Base-by-base conservation (phyloP, 2,113 vertebrate species). In the Condylura cristata region DNA sequence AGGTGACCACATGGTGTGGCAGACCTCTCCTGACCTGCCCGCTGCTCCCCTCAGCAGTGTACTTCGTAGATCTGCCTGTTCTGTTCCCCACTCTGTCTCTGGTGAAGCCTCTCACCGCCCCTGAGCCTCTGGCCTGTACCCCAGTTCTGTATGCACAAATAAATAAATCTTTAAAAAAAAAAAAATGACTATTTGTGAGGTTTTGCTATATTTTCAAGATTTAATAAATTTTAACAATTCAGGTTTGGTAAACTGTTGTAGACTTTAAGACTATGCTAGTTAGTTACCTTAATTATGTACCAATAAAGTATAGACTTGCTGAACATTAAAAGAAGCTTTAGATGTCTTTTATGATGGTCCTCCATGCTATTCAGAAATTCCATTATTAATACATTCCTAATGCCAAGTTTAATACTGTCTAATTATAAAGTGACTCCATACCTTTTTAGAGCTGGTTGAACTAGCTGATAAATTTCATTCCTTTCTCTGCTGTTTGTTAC, bases 181-280 rank as follows among this genome's bases (percentile, higher is more conserved):
- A n/a, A 86, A 51, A 95, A 93, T 80, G 11, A 32, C 39, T 81
- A 0, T 93, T 91, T 28, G 8, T 95, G 8, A 79, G 6, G 1
- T 72, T 84, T 91, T 91, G 24, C 24, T 86, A 0, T 68, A 34
- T 79, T 91, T 87, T 76, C 44, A 85, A 63, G 16, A 65, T 83
- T n/a, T 79, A 71, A 22, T 86, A 91, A 68, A 92, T 76, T 94
- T 63, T 39, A 95, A 22, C 28, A 84, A 48, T 82, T 83, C 12
- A 41, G 32, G 53, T 66, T 48, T 90, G 17, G 34, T 41, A 66
- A 61, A 17, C 68, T 85, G 3, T 56, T 91, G 24, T 82, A 53
- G 53, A 66, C 39, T 93, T 93, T 22, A 81, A 24, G 37, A 5
- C 28, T 96, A 1, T 51, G 5, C 46, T 3, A 87, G 71, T 88